These are phyloP conservation scores for Pseudanteris insignis DNA, from an alignment of 2,888 invertebrate species.

Conservation along the genomic window DNA sequence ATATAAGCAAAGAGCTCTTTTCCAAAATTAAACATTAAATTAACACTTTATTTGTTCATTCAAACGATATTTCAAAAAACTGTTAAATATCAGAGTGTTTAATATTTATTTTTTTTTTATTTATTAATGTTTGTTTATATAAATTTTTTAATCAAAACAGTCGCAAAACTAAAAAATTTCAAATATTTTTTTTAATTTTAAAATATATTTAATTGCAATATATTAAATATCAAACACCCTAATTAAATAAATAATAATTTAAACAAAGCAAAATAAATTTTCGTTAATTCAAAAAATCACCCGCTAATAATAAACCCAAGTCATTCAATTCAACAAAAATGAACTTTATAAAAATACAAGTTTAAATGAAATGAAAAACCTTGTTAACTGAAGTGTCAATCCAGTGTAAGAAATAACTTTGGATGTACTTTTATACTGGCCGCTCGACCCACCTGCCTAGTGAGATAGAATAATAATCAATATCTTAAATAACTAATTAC, in stretches of 20 bases:
- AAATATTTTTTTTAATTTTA: too few relatives aligned
- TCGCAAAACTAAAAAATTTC: too few relatives aligned
- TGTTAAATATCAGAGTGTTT: conserved; percentile 22
- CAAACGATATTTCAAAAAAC: conserved; percentile 8
- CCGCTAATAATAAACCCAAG: conserved; percentile 40
- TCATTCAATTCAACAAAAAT: conserved; percentile 38
- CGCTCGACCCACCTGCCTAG: conserved; percentile 58
- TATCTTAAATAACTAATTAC: conserved; percentile 32
- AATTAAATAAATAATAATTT: conserved; percentile 21
- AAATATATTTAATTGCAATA: neutral
- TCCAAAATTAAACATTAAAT: conserved; percentile 38
- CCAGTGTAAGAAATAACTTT: conserved; percentile 47
- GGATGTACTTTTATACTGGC: conserved; percentile 50
- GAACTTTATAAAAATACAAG: conserved; percentile 41
- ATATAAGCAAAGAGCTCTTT: conserved; percentile 43
- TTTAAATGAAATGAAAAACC: conserved; percentile 44
- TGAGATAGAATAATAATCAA: conserved; percentile 51
- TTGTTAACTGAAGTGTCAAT: conserved; percentile 45
- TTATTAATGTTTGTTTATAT: too few relatives aligned
- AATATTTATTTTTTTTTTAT: conserved; percentile 2
- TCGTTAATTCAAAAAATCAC: conserved; percentile 35
- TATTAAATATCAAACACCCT: conserved; percentile 34
- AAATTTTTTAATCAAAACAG: too few relatives aligned
- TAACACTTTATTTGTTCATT: conserved; percentile 30
- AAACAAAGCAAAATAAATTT: conserved; percentile 34